Conservation (phyloP, 2,888 invertebrate genomes). For the Euspilapteryx auroguttella region DNA sequence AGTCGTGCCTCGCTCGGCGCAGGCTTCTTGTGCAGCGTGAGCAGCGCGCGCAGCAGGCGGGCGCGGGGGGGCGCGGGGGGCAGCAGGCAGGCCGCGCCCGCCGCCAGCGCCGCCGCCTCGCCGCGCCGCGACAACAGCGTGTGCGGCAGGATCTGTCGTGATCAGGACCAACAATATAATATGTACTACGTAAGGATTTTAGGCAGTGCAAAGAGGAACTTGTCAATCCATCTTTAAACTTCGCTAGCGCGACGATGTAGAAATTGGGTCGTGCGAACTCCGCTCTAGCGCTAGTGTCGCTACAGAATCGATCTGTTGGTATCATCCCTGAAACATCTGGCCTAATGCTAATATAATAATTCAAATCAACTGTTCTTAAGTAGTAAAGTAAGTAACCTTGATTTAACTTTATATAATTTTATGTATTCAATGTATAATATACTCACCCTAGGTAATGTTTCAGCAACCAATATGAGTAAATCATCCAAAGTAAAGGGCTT, state of each 20-base stretch:
- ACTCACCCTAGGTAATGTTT: constrained; percentile 45
- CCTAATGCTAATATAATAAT: no score
- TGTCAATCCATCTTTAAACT: not conserved
- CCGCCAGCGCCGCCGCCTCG: constrained; percentile 31
- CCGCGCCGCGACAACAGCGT: constrained; percentile 35
- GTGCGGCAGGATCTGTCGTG: constrained; percentile 35
- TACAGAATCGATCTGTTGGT: no score
- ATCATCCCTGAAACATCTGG: no score
- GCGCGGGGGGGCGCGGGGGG: no score
- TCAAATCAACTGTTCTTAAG: no score
- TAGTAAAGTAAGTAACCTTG: no score
- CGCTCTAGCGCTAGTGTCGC: no score
- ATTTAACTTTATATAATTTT: no score
- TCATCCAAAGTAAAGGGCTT: constrained; percentile 39
- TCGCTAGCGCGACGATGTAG: no score
- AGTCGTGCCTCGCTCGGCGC: constrained; percentile 28
- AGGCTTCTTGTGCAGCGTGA: constrained; percentile 41
- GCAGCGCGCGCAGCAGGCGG: constrained; percentile 33
- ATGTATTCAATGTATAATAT: no score
- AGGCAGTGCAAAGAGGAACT: not conserved
- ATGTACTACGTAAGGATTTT: not conserved
- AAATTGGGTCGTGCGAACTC: no score
- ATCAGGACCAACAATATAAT: not conserved
- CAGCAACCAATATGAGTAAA: constrained; percentile 37
- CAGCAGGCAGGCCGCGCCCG: constrained; percentile 22